These are phyloP conservation scores for Triplophysa dalaica DNA, from an alignment of 2,113 vertebrate species.

Conservation along the genomic window DNA sequence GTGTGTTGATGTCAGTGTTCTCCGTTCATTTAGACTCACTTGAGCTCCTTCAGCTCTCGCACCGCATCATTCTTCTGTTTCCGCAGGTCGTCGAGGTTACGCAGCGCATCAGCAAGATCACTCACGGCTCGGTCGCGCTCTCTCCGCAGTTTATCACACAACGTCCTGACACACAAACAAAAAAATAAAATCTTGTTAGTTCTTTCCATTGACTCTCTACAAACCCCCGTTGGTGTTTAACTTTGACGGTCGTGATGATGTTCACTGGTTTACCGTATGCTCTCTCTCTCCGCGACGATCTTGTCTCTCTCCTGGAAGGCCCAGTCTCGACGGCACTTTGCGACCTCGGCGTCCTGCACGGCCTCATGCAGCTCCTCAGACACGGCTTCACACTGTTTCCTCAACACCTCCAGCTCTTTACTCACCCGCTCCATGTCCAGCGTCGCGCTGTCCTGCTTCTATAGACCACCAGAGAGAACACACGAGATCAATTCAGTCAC, in stretches of 20 bases:
- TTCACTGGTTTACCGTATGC: slow-evolving; percentile 83
- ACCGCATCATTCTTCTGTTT: slow-evolving; percentile 91
- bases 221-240: too few relatives aligned
- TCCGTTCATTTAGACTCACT: slow-evolving; percentile 72
- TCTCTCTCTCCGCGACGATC: slow-evolving; percentile 95
- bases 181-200: neutral
- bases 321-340: slow-evolving; percentile 95
- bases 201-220: too few relatives aligned
- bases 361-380: slow-evolving; percentile 95
- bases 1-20: too few relatives aligned
- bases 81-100: slow-evolving; percentile 92
- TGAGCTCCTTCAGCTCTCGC: slow-evolving; percentile 91
- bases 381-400: slow-evolving; percentile 92
- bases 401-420: slow-evolving; percentile 92
- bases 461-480: too few relatives aligned
- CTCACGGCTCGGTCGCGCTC: slow-evolving; percentile 94
- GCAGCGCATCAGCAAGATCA: slow-evolving; percentile 91
- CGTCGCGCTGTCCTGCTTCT: slow-evolving; percentile 94
- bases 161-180: slow-evolving; percentile 73
- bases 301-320: slow-evolving; percentile 97
- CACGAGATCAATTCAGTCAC: too few relatives aligned
- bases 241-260: too few relatives aligned
- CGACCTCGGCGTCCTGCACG: slow-evolving; percentile 93
- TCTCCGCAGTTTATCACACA: slow-evolving; percentile 92
- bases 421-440: slow-evolving; percentile 90